Evolutionary conservation across 2,888 invertebrate genomes (phyloP).

Genomic region (Augiades crinisus): DNA sequence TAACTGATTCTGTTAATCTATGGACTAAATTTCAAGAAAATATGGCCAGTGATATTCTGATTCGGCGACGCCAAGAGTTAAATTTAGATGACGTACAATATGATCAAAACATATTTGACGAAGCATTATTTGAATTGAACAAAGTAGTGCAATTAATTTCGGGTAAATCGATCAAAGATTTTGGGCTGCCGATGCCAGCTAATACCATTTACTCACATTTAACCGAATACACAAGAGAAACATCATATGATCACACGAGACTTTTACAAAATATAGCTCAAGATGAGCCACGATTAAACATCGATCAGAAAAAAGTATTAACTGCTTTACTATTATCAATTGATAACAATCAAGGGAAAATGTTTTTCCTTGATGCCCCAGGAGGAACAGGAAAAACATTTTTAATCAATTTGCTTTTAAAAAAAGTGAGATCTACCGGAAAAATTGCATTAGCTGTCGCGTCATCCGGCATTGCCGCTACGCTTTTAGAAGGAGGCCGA

Average conservation of each 20-base stretch:
- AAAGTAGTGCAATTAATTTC: slow-evolving; percentile 35
- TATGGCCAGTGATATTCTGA: slow-evolving; percentile 37
- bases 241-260: slow-evolving; percentile 35
- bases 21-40: slow-evolving; percentile 37
- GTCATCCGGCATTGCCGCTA: slow-evolving; percentile 33
- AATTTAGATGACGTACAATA: slow-evolving; percentile 34
- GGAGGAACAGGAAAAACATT: slow-evolving; percentile 32
- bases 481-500: slow-evolving; percentile 48
- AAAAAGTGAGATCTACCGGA: slow-evolving; percentile 31
- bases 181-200: slow-evolving; percentile 37
- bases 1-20: slow-evolving; percentile 34
- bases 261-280: slow-evolving; percentile 35
- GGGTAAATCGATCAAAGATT: slow-evolving; percentile 36
- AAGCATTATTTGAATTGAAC: slow-evolving; percentile 36
- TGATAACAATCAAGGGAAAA: slow-evolving; percentile 32
- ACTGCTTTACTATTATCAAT: slow-evolving; percentile 32
- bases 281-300: slow-evolving; percentile 35
- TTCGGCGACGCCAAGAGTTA: slow-evolving; percentile 36
- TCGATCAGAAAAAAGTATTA: slow-evolving; percentile 36
- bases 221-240: slow-evolving; percentile 37
- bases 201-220: slow-evolving; percentile 38
- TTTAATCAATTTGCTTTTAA: slow-evolving; percentile 31
- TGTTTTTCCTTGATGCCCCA: slow-evolving; percentile 31
- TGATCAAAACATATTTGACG: slow-evolving; percentile 36
- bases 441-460: slow-evolving; percentile 29